Evolutionary conservation across 1,140 invertebrate species (phyloP).

Genomic region (Chionoecetes opilio): DNA sequence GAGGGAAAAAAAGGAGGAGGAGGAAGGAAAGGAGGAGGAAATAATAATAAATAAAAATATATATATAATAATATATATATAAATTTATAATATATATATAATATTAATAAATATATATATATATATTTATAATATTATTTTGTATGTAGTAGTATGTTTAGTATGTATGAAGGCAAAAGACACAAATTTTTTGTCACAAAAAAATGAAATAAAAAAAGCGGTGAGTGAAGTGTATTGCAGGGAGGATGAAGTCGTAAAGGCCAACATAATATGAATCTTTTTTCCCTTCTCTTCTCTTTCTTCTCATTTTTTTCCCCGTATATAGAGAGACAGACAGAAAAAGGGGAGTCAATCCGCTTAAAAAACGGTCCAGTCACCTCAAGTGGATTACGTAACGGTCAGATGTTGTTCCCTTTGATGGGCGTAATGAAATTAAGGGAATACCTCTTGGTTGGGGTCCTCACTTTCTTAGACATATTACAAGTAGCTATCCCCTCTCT

Average conservation of each 20-base stretch:
- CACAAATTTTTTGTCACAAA: too few relatives aligned
- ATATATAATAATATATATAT: too few relatives aligned
- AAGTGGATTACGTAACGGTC: constrained; percentile 54
- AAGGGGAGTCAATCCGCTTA: constrained; percentile 17
- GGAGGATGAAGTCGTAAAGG: too few relatives aligned
- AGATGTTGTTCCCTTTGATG: background rate
- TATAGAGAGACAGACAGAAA: too few relatives aligned
- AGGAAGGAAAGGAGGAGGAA: background rate
- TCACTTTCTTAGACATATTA: background rate
- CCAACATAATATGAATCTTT: too few relatives aligned
- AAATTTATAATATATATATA: too few relatives aligned
- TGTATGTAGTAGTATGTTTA: too few relatives aligned
- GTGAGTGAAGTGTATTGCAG: too few relatives aligned
- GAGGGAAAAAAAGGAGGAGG: background rate
- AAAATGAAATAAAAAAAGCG: too few relatives aligned
- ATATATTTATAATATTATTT: background rate
- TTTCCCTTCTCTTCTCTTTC: too few relatives aligned
- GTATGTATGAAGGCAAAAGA: too few relatives aligned
- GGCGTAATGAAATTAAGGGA: constrained; percentile 29
- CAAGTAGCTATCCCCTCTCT: background rate
- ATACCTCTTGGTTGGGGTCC: background rate
- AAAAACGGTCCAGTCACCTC: constrained; percentile 24
- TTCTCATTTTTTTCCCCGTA: too few relatives aligned
- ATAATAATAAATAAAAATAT: background rate
- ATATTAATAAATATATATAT: background rate